Conservation (phyloP, 2,113 vertebrate genomes). For the Psilopsiagon aymara region DNA sequence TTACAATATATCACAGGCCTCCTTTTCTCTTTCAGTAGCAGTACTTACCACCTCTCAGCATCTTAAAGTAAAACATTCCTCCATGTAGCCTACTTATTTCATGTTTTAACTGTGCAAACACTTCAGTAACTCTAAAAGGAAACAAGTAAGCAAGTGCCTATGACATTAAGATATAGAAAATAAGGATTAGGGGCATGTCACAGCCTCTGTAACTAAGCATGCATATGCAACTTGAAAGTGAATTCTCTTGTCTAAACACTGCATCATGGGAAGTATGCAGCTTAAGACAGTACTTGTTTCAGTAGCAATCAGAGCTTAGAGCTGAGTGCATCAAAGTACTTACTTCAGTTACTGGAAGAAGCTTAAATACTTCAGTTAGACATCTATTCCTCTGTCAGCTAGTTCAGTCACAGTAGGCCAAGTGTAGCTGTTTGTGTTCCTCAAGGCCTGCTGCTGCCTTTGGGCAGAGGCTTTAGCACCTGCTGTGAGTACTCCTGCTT, state of each 20-base stretch:
- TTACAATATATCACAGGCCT: slow-evolving; percentile 44
- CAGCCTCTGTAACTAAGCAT: background rate
- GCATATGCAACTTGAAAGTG: rapidly evolving
- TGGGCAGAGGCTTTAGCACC: background rate
- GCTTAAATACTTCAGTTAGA: background rate
- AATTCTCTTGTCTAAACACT: background rate
- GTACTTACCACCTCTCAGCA: background rate
- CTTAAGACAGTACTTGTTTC: background rate
- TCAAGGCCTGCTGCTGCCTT: background rate
- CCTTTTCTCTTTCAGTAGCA: background rate
- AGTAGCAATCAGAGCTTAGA: background rate
- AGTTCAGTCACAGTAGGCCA: background rate
- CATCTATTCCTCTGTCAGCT: background rate
- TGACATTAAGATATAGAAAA: background rate
- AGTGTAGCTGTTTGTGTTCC: background rate
- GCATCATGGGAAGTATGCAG: background rate
- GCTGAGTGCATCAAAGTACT: rapidly evolving
- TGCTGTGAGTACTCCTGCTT: background rate
- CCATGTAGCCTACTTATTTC: background rate
- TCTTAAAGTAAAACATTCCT: background rate
- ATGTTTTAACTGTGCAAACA: background rate
- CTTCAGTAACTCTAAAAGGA: background rate
- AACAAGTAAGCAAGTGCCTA: background rate
- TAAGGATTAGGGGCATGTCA: background rate
- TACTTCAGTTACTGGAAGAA: background rate